Evolutionary conservation across 2,888 invertebrate species (phyloP), one percentile per base, ranked within the genome.

Genomic region (Tachina lurida): DNA sequence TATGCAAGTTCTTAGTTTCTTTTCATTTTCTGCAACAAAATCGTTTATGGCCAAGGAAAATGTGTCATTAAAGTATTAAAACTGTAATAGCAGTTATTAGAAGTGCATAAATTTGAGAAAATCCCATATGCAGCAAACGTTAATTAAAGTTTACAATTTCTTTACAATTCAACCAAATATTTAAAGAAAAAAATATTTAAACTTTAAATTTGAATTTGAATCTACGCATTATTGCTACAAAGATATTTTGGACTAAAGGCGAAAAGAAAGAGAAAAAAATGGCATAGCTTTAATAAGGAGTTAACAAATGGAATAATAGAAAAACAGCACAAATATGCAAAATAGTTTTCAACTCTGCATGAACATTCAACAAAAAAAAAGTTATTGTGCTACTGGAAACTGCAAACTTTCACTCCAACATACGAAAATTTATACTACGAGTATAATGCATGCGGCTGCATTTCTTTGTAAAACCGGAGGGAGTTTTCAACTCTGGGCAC

Each of bases 1-100:
- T 67, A 68, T 68, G 65, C 60, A 65, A 63, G 31, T 31, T 68
- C 15, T 31, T 19, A n/a, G 12, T 13, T 17, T 54, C n/a, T 60
- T n/a, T 17, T 19, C 17, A n/a, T 13, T 31, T 31, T 12, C 4
- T 43, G 10, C 31, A 47, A 47, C 17, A 67, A 45, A 39, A 68
- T n/a, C 52, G 17, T 75, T 75, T 62, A 54, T 47, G 67, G 15
- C 58, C 65, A 67, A 58, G 4, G 15, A 17, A 15, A 67, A 52
- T 62, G 31, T 62, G 75, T 81, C 75, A 68, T 75, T 81, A 81
- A 75, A 81, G 62, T 75, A 81, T 81, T 70, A 68, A 81, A 81
- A 62, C 49, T 67, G 73, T 80, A 73, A 80, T 80, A 49, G 54
- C 81, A 47, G 67, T 75, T 70, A 81, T 81, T 81, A 75, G 62